Percentiles rank a stretch among this genome's conserved stretches.
Evolutionary conservation across 1,140 invertebrate genomes (phyloP).

Genomic region (Aphelenchoides fujianensis): DNA sequence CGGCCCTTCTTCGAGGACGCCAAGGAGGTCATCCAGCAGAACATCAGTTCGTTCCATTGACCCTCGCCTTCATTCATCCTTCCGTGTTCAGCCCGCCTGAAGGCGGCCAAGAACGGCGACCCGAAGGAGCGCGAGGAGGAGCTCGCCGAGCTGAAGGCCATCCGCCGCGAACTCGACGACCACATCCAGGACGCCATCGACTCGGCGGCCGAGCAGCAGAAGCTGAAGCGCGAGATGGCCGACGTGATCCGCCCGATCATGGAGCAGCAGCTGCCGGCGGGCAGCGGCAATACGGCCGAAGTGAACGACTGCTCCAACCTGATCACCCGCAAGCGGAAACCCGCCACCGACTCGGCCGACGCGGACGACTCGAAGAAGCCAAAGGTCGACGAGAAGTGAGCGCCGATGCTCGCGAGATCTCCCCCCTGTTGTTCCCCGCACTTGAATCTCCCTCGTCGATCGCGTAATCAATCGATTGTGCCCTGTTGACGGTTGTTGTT

Average conservation of each 20-base stretch:
- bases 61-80: not conserved
- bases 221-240: not conserved
- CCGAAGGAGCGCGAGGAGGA: not conserved
- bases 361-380: not conserved
- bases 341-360: not conserved
- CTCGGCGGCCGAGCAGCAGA: not conserved
- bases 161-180: not conserved
- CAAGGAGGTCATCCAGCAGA: not conserved
- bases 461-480: too few relatives aligned
- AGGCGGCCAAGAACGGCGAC: not conserved
- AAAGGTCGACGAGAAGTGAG: too few relatives aligned
- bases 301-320: constrained; percentile 8
- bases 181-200: not conserved
- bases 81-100: not conserved
- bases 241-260: too few relatives aligned
- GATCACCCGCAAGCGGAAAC: not conserved
- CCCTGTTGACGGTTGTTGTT: too few relatives aligned
- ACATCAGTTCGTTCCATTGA: not conserved
- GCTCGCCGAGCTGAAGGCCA: not conserved
- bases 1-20: not conserved
- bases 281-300: too few relatives aligned
- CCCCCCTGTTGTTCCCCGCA: too few relatives aligned
- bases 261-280: too few relatives aligned
- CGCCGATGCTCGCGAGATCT: too few relatives aligned
- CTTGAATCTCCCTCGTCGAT: too few relatives aligned